These are phyloP conservation scores for Zoanthus solanderi DNA, from an alignment of 92 coral and sea anemone genomes.

Conservation along the genomic window DNA sequence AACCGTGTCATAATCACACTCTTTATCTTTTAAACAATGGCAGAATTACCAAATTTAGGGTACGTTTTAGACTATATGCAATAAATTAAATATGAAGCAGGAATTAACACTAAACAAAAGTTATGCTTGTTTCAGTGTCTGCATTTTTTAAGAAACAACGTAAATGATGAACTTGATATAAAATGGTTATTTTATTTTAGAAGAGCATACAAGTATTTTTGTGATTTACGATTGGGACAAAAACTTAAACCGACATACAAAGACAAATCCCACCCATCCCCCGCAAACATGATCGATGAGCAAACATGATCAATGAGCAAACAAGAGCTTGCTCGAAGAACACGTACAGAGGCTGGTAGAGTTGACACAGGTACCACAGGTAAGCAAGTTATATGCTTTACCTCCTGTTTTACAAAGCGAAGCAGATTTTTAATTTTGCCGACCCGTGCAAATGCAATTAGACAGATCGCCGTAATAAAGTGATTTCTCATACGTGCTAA, in stretches of 20 bases:
- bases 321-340: neutral
- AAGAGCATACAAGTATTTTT: too few relatives aligned
- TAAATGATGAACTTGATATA: too few relatives aligned
- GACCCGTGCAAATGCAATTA: constrained; percentile 8
- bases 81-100: too few relatives aligned
- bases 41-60: too few relatives aligned
- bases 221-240: neutral
- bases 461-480: neutral
- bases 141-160: too few relatives aligned
- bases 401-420: constrained; percentile 34
- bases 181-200: too few relatives aligned
- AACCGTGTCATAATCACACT: too few relatives aligned
- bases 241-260: neutral
- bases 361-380: constrained; percentile 11
- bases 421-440: constrained; percentile 24
- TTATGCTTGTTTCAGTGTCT: too few relatives aligned
- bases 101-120: too few relatives aligned
- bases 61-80: too few relatives aligned
- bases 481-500: neutral
- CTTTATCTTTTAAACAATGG: too few relatives aligned
- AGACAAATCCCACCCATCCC: neutral
- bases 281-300: constrained; percentile 21
- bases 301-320: constrained; percentile 27
- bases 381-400: constrained; percentile 12
- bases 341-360: constrained; percentile 3